Base-by-base conservation (phyloP, 1,140 invertebrate genomes). In the Drosophila setifemur region DNA sequence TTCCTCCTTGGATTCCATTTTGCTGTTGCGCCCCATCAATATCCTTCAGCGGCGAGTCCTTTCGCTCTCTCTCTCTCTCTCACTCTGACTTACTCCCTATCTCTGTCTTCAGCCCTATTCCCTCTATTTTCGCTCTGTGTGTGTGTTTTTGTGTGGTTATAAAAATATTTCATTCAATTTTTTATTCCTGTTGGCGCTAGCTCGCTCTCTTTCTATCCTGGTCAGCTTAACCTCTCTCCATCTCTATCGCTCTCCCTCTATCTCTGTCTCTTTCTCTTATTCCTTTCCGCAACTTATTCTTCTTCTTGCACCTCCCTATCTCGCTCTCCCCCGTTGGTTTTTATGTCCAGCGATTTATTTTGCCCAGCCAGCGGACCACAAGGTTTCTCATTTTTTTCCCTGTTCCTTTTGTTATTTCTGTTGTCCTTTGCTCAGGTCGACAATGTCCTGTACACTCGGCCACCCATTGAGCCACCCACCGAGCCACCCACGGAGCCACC, bases 91-190 rank as follows among this genome's bases (percentile, higher is more conserved):
- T 3, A 8, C 18, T 7, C 14, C 7, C 12, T 33, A 12, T 6
- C 18, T 52, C 37, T 39, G 5, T 53, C 14, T 4, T 28, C 43
- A 11, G 18, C 40, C 47, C 11, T 28, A 40, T 48, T 55, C 44
- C 39, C 37, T 49, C 29, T 52, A 61, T 63, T 48, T 67, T 23
- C 57, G 3, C 39, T 19, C 21, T 58, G 1, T 28, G n/a, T 50
- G 6, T 58, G 21, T 48, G 14, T 44, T 23, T 61, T 47, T 68
- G 50, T 70, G 68, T 73, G 78, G 78, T 83, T 85, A 85, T 85
- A 85, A 86, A 85, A 85, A 85, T 85, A 86, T 85, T 85, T 85
- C 81, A 85, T 86, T 85, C 81, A 85, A 85, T 85, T 85, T 85
- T 86, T 85, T 81, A 81, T 85, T 74, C 42, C 49, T 63, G 69